These are phyloP conservation scores for Azorinus chamasolen DNA, from an alignment of 2,888 invertebrate genomes.

Conservation along the genomic window DNA sequence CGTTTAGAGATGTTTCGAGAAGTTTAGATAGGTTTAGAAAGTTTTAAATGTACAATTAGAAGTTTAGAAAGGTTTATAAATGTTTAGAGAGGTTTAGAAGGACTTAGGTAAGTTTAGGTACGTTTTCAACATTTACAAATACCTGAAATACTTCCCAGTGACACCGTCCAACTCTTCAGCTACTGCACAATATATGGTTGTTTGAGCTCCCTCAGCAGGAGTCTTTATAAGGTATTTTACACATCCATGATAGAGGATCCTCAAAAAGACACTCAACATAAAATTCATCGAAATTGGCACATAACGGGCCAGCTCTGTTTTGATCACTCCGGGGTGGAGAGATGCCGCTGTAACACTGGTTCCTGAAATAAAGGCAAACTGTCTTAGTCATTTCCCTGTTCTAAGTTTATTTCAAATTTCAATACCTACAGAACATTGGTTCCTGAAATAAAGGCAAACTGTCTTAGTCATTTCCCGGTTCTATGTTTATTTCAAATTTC, in stretches of 20 bases:
- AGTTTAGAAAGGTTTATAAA: no score
- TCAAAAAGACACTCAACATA: neutral
- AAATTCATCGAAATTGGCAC: neutral
- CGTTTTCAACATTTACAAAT: constrained; percentile 16
- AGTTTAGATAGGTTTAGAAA: no score
- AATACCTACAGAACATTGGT: no score
- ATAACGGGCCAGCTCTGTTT: constrained; percentile 32
- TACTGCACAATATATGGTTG: constrained; percentile 77
- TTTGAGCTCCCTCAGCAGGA: constrained; percentile 75
- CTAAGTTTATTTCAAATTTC: no score
- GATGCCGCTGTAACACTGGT: constrained; percentile 31
- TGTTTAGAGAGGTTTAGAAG: no score
- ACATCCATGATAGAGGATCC: neutral
- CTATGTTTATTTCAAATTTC: no score
- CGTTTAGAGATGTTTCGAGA: no score
- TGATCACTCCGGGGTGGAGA: constrained; percentile 36
- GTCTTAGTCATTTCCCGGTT: no score
- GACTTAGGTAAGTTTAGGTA: no score
- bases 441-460: no score
- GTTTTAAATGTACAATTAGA: no score
- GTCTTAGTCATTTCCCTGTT: no score
- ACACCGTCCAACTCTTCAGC: constrained; percentile 60
- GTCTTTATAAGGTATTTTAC: constrained; percentile 52
- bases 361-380: constrained; percentile 7
- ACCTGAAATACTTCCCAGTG: constrained; percentile 76